phyloP scores from a whole-genome alignment of 1,140 invertebrate species.

The Temnothorax longispinosus region DNA sequence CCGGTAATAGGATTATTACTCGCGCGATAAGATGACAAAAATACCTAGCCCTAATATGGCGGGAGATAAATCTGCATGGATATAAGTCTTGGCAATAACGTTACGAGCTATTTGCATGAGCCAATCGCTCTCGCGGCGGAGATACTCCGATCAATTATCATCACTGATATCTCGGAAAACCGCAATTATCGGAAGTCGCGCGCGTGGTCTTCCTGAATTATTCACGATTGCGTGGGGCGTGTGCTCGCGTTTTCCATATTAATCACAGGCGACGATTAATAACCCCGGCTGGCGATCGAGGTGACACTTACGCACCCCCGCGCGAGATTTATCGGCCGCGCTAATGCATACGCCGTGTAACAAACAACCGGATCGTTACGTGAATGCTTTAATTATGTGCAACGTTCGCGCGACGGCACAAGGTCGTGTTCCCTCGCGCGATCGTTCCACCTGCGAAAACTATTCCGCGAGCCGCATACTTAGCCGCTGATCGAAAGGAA shows the following conservation, averaged over 20 bases:
- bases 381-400: conserved; percentile 37
- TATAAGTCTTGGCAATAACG: neutral
- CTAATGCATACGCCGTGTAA: conserved; percentile 35
- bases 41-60: neutral
- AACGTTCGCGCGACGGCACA: conserved; percentile 63
- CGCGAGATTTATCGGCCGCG: conserved; percentile 27
- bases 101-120: neutral
- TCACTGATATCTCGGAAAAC: neutral
- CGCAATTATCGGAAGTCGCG: neutral
- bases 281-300: neutral
- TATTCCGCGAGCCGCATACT: conserved; percentile 64
- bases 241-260: conserved; percentile 8
- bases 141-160: neutral
- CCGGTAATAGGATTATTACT: neutral
- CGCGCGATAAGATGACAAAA: neutral
- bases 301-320: neutral
- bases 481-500: conserved; percentile 65
- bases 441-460: conserved; percentile 73
- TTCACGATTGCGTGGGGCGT: neutral
- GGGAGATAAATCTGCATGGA: neutral
- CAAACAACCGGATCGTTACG: conserved; percentile 43
- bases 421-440: conserved; percentile 70
- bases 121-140: too few species aligned
- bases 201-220: conserved; percentile 10
- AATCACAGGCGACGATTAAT: conserved; percentile 30